These are phyloP conservation scores for Gymnothorax reevesii DNA, from an alignment of 2,797 vertebrate genomes.

Conservation along the genomic window DNA sequence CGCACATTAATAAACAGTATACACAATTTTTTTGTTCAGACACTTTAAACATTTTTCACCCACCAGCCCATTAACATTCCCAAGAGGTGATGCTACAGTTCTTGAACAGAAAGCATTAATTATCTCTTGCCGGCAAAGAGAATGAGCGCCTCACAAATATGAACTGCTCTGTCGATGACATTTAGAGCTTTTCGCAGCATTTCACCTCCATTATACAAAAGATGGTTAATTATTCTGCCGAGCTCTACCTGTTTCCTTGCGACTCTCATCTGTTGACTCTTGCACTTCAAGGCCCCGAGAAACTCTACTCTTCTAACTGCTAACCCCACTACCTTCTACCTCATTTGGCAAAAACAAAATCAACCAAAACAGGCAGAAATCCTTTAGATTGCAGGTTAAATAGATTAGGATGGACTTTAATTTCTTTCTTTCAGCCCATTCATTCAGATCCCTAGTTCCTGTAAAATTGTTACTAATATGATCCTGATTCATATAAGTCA, in stretches of 20 bases:
- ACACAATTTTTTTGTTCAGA: slow-evolving; percentile 7
- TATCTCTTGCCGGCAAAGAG: slow-evolving; percentile 9
- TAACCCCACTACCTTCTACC: slow-evolving; percentile 14
- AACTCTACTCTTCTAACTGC: not conserved
- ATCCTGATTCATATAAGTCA: not conserved
- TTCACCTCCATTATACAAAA: slow-evolving; percentile 33
- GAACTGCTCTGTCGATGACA: slow-evolving; percentile 23
- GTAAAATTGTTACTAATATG: not conserved
- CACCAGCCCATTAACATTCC: not conserved
- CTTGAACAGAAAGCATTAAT: slow-evolving; percentile 32
- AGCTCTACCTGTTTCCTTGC: slow-evolving; percentile 22
- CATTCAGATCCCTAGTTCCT: not conserved
- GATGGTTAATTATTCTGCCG: slow-evolving; percentile 39
- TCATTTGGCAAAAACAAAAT: not conserved
- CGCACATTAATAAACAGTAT: slow-evolving; percentile 39
- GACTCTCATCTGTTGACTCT: slow-evolving; percentile 19
- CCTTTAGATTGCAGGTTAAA: not conserved
- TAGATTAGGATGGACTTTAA: not conserved
- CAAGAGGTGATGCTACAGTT: slow-evolving; percentile 17
- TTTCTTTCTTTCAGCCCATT: not conserved
- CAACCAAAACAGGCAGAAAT: not conserved
- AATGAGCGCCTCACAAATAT: slow-evolving; percentile 32
- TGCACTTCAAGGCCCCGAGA: slow-evolving; percentile 9
- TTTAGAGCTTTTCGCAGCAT: slow-evolving; percentile 31
- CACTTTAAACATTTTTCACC: not conserved